Conservation (phyloP, 1,140 invertebrate genomes). For the Antheraea mylitta region DNA sequence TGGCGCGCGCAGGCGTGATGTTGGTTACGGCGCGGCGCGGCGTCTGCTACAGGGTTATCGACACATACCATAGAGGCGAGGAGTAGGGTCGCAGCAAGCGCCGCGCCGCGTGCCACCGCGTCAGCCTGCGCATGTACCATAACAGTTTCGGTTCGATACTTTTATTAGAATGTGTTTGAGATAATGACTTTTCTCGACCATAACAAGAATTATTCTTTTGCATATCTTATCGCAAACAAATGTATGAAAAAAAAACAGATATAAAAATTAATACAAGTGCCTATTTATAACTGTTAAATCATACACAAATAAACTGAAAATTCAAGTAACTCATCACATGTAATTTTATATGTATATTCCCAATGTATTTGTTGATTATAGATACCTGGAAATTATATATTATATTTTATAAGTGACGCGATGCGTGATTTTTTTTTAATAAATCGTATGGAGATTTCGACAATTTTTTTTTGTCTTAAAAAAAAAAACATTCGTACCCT, state of each 20-base stretch:
- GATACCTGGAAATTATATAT: no score
- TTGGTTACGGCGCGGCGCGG: conserved; percentile 42
- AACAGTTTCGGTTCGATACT: conserved; percentile 64
- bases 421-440: no score
- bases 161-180: conserved; percentile 20
- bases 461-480: no score
- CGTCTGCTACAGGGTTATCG: conserved; percentile 72
- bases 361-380: no score
- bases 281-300: neutral
- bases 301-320: no score
- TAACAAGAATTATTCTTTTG: conserved; percentile 17
- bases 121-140: conserved; percentile 55
- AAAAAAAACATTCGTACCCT: no score
- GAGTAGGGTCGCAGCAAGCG: conserved; percentile 54
- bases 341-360: no score
- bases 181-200: conserved; percentile 24
- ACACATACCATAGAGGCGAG: conserved; percentile 62
- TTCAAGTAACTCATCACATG: no score
- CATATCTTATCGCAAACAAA: neutral
- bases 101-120: conserved; percentile 22
- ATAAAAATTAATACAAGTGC: neutral
- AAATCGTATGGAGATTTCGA: no score
- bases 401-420: no score
- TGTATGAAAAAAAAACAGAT: neutral
- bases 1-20: conserved; percentile 58